A percentile compares a stretch with the other conserved stretches of the same genome.
Conservation (phyloP, 1,140 invertebrate species). For the Teleogryllus occipitalis region DNA sequence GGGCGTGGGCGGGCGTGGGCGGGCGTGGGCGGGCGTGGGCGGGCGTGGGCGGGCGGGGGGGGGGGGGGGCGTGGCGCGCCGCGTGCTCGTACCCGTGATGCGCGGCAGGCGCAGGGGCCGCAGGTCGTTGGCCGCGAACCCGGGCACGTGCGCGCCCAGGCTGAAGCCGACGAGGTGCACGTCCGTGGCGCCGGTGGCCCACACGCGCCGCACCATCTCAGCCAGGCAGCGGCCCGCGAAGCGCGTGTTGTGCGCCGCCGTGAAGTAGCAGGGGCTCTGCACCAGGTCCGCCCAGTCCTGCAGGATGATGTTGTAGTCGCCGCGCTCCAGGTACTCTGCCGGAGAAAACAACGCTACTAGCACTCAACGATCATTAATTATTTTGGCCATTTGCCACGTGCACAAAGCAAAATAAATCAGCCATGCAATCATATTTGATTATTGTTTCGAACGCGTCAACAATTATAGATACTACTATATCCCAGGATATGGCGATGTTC, state of each 20-base stretch:
- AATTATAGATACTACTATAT: neutral
- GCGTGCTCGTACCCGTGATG: too few species aligned
- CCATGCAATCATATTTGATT: too few species aligned
- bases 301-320: constrained; percentile 51
- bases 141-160: constrained; percentile 55
- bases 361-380: too few species aligned
- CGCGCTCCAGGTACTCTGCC: constrained; percentile 32
- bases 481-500: too few species aligned
- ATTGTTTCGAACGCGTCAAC: too few species aligned
- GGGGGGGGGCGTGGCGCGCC: too few species aligned
- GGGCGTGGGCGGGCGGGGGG: too few species aligned
- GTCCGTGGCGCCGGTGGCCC: constrained; percentile 29
- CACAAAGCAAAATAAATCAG: too few species aligned
- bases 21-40: too few species aligned
- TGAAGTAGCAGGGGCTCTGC: constrained; percentile 50
- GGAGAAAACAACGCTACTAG: neutral
- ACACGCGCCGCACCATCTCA: constrained; percentile 33
- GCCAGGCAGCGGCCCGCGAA: constrained; percentile 52
- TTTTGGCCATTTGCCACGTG: too few species aligned
- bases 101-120: constrained; percentile 47
- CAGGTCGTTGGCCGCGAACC: constrained; percentile 45
- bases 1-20: too few species aligned
- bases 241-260: constrained; percentile 53
- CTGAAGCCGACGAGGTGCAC: constrained; percentile 63
- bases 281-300: constrained; percentile 57